These are phyloP conservation scores for Tribolium castaneum DNA, from an alignment of 1,140 invertebrate genomes.

Conservation along the genomic window DNA sequence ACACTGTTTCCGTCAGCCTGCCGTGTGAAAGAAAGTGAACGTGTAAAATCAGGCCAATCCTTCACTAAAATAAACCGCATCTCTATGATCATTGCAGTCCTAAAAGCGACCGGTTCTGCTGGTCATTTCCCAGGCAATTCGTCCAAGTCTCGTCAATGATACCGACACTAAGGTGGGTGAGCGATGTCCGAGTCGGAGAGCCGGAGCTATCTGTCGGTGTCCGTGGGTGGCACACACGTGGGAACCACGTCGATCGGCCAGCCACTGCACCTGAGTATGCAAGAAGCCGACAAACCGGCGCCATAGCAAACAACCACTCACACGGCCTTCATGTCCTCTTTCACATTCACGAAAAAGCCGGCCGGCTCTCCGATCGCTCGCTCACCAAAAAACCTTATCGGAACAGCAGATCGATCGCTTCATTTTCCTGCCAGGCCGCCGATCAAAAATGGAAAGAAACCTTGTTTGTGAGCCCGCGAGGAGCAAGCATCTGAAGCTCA, in stretches of 20 bases:
- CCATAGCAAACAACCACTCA: constrained; percentile 36
- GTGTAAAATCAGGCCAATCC: no score
- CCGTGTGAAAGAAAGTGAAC: no score
- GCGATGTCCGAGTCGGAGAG: constrained; percentile 8
- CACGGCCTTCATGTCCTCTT: constrained; percentile 28
- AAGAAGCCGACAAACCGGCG: constrained; percentile 46
- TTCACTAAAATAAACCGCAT: no score
- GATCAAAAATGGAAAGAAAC: background rate
- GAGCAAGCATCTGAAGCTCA: no score
- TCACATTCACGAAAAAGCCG: constrained; percentile 24
- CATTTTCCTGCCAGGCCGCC: background rate
- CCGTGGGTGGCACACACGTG: constrained; percentile 48
- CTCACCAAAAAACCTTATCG: background rate
- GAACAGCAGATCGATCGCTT: constrained; percentile 2
- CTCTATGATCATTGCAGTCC: background rate
- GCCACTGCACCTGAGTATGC: constrained; percentile 50
- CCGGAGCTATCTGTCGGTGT: constrained; percentile 30
- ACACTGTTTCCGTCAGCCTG: no score
- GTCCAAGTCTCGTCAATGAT: background rate
- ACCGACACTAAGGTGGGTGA: constrained; percentile 2
- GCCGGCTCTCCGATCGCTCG: background rate
- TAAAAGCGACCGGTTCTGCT: background rate
- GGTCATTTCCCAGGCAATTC: background rate
- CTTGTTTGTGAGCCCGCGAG: background rate
- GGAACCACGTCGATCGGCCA: constrained; percentile 34